phyloP scores from a whole-genome alignment of 2,888 invertebrate species.

The Phasia obesa region DNA sequence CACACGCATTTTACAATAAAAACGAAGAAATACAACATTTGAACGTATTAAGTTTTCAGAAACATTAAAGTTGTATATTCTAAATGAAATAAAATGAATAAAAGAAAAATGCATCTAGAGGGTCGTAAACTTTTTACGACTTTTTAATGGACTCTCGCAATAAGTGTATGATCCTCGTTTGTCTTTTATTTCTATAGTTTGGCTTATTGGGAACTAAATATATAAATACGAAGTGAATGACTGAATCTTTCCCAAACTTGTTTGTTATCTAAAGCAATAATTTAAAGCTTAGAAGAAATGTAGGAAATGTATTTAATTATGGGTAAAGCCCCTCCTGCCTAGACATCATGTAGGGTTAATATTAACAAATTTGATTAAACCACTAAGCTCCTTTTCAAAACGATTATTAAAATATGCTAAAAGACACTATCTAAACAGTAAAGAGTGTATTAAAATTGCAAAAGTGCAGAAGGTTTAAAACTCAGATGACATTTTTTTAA shows the following conservation, averaged over 20 bases:
- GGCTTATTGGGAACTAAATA: conserved; percentile 18
- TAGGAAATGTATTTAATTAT: conserved; percentile 24
- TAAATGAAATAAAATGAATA: conserved; percentile 65
- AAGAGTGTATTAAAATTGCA: not conserved
- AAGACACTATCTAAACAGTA: no score
- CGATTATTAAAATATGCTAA: not conserved
- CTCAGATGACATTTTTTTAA: conserved; percentile 16
- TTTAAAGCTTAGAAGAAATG: conserved; percentile 60
- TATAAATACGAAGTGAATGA: not conserved
- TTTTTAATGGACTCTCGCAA: conserved; percentile 82
- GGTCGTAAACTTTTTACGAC: conserved; percentile 82
- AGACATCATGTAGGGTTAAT: not conserved
- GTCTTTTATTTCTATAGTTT: conserved; percentile 27
- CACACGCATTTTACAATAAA: not conserved
- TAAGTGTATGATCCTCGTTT: conserved; percentile 74
- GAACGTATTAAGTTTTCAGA: conserved; percentile 77
- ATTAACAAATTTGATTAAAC: conserved; percentile 6
- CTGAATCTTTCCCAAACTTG: no score
- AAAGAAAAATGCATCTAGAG: conserved; percentile 78
- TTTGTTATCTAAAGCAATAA: conserved; percentile 43
- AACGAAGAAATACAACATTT: conserved; percentile 1
- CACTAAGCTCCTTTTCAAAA: not conserved
- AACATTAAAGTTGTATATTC: conserved; percentile 81
- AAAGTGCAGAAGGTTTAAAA: not conserved
- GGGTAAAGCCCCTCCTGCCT: not conserved